Evolutionary conservation across 2,888 invertebrate genomes (phyloP).

Genomic region (Cryptosula pallasiana): DNA sequence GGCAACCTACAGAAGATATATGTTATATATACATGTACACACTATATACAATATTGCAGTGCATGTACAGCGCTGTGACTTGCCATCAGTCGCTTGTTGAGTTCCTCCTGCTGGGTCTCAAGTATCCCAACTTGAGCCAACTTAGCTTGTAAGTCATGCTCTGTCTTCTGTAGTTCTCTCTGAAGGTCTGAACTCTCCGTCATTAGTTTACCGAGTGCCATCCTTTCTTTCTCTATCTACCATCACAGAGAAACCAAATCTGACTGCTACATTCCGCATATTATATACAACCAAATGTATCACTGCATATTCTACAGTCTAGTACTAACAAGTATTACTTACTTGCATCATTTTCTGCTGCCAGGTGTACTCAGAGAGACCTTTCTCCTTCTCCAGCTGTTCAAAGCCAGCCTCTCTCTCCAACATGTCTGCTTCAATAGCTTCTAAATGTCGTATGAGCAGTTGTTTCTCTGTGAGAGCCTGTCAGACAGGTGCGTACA

Average conservation of each 20-base stretch:
- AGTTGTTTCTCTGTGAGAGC: constrained; percentile 55
- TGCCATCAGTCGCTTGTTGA: constrained; percentile 46
- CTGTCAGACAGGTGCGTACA: not conserved
- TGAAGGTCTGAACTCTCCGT: constrained; percentile 39
- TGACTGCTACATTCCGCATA: no score
- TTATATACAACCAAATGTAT: no score
- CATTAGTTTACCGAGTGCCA: constrained; percentile 21
- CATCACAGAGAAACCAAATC: no score
- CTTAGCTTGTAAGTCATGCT: constrained; percentile 46
- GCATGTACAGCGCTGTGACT: no score
- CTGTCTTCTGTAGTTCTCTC: constrained; percentile 45
- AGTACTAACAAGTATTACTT: not conserved
- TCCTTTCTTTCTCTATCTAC: constrained; percentile 23
- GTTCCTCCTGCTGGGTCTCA: constrained; percentile 51
- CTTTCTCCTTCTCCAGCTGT: constrained; percentile 51
- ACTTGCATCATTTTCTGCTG: constrained; percentile 36
- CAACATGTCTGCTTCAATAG: constrained; percentile 56
- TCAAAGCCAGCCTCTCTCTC: constrained; percentile 54
- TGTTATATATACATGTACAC: no score
- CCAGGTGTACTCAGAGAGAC: constrained; percentile 45
- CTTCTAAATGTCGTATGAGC: constrained; percentile 54
- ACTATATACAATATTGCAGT: no score
- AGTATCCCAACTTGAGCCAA: constrained; percentile 42
- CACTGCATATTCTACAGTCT: no score
- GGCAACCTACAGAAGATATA: constrained; percentile 13